phyloP scores from a whole-genome alignment of 1,140 invertebrate genomes.

The Harpegnathos saltator region DNA sequence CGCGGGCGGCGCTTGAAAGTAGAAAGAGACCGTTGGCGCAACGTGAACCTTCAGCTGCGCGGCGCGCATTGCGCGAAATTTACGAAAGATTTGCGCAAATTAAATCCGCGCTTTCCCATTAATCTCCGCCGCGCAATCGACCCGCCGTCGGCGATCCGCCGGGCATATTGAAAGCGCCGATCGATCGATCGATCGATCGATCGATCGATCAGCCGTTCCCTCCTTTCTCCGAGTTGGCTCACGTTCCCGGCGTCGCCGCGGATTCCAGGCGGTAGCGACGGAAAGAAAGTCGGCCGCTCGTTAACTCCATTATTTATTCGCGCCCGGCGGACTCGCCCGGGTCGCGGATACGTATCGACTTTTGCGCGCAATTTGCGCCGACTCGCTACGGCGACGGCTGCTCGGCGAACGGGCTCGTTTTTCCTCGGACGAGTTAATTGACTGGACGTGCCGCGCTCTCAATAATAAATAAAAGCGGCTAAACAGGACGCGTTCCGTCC shows the following conservation, averaged over 20 bases:
- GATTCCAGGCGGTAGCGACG: constrained; percentile 46
- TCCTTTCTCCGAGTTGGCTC: constrained; percentile 53
- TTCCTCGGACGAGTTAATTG: constrained; percentile 69
- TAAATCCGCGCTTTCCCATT: constrained; percentile 40
- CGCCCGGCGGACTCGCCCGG: constrained; percentile 17
- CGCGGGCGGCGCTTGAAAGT: no score
- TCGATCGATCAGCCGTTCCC: constrained; percentile 1
- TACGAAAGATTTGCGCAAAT: constrained; percentile 30
- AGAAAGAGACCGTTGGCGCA: neutral
- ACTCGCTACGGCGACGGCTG: constrained; percentile 9
- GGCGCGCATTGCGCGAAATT: constrained; percentile 1
- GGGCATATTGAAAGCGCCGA: constrained; percentile 29
- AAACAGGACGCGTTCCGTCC: constrained; percentile 40
- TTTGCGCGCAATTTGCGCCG: constrained; percentile 35
- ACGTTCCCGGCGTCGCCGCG: constrained; percentile 25
- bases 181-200: constrained; percentile 50
- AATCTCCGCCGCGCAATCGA: constrained; percentile 25
- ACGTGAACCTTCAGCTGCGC: neutral
- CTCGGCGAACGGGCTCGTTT: constrained; percentile 43
- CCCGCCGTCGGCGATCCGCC: constrained; percentile 42
- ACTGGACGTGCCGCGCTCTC: constrained; percentile 55
- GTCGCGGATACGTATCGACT: constrained; percentile 45
- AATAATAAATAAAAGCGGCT: constrained; percentile 65
- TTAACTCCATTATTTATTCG: constrained; percentile 69
- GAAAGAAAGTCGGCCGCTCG: constrained; percentile 57